These are phyloP conservation scores for Stigmatopora argus DNA, from an alignment of 2,113 vertebrate genomes.

Conservation along the genomic window DNA sequence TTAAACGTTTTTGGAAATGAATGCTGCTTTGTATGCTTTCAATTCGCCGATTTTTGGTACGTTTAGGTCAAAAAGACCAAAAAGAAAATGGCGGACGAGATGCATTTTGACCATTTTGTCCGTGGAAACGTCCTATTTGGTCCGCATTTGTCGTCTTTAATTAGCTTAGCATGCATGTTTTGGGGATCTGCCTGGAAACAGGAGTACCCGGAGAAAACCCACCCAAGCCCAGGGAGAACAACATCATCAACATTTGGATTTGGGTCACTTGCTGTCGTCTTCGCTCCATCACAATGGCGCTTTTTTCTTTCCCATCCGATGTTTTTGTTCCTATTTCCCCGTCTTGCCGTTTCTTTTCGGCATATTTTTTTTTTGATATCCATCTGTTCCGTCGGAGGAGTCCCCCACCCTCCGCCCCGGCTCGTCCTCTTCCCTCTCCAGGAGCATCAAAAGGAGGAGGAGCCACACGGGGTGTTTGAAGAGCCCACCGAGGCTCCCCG, in stretches of 20 bases:
- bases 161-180: too few relatives aligned
- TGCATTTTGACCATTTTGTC: too few relatives aligned
- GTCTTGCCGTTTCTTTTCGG: not conserved
- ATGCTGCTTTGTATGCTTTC: too few relatives aligned
- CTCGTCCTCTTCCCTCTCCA: conserved; percentile 61
- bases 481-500: conserved; percentile 65
- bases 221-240: too few relatives aligned
- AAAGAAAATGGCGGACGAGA: too few relatives aligned
- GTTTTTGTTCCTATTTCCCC: conserved; percentile 4
- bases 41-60: too few relatives aligned
- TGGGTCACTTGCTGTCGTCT: not conserved
- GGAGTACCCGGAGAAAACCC: too few relatives aligned
- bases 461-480: conserved; percentile 70
- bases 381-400: conserved; percentile 58
- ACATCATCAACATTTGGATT: not conserved
- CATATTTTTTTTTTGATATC: conserved; percentile 20
- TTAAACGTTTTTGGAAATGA: too few relatives aligned
- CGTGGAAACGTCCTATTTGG: too few relatives aligned
- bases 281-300: conserved; percentile 3
- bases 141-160: too few relatives aligned
- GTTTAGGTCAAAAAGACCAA: too few relatives aligned
- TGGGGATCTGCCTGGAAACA: too few relatives aligned
- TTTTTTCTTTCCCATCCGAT: not conserved
- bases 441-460: conserved; percentile 70
- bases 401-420: conserved; percentile 37